Conservation (phyloP, 2,797 vertebrate species). For the Nothura maculosa region DNA sequence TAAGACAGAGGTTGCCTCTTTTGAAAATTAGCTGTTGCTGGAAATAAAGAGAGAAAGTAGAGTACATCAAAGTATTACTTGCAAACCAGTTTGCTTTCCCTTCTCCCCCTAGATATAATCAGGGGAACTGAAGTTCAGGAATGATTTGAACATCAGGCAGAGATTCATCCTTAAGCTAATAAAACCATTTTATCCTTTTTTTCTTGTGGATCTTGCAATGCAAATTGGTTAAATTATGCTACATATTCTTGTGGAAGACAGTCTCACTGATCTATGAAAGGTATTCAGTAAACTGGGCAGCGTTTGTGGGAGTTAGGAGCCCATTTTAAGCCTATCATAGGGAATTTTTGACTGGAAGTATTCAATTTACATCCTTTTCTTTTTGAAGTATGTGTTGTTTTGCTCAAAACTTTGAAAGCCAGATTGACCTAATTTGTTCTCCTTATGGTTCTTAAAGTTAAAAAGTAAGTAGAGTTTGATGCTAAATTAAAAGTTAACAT, state of each 20-base stretch:
- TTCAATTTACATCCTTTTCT: background rate
- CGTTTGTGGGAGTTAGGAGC: background rate
- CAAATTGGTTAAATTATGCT: background rate
- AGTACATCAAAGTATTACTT: background rate
- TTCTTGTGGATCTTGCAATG: background rate
- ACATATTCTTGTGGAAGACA: fast-evolving
- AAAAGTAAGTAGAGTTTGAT: background rate
- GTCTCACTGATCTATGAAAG: background rate
- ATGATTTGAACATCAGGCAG: background rate
- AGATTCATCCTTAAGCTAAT: background rate
- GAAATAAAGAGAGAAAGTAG: background rate
- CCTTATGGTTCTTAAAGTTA: background rate
- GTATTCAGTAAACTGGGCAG: background rate
- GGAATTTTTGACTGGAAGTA: background rate
- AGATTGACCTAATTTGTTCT: background rate
- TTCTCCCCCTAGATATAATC: background rate
- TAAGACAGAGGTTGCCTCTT: background rate
- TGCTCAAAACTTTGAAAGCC: background rate
- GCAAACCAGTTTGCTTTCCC: background rate
- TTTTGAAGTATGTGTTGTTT: background rate
- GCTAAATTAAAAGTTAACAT: background rate
- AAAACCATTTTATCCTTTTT: background rate
- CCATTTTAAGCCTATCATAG: background rate
- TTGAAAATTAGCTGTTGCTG: background rate
- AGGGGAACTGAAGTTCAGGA: background rate